These are phyloP conservation scores for Mongoloraphidia duomilia DNA, from an alignment of 2,888 invertebrate species.

Conservation along the genomic window DNA sequence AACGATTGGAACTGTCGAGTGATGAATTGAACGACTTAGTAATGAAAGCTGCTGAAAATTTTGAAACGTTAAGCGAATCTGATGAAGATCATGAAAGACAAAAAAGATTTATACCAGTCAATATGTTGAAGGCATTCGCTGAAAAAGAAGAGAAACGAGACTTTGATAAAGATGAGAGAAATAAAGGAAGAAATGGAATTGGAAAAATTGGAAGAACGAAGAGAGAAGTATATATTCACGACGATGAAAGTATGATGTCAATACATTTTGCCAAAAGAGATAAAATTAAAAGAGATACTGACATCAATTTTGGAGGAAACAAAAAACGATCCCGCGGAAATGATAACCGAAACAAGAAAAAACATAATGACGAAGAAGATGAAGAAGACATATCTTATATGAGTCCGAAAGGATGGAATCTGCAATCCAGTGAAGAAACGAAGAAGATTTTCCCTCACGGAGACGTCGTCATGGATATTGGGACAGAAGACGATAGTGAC, in stretches of 20 bases:
- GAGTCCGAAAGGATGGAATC: slow-evolving; percentile 2
- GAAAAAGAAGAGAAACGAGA: background rate
- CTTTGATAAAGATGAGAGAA: background rate
- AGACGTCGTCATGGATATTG: slow-evolving; percentile 4
- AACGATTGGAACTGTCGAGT: slow-evolving; percentile 21
- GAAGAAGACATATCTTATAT: slow-evolving; percentile 2
- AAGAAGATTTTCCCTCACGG: background rate
- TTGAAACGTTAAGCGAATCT: background rate
- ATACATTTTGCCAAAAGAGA: slow-evolving; percentile 2
- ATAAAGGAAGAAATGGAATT: too few species aligned
- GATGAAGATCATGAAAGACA: slow-evolving; percentile 2
- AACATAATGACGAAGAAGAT: slow-evolving; percentile 2
- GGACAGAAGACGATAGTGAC: background rate
- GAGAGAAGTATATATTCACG: background rate
- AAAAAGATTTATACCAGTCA: slow-evolving; percentile 4
- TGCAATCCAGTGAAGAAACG: background rate
- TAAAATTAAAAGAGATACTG: too few species aligned
- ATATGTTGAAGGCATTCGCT: slow-evolving; percentile 2
- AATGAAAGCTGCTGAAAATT: slow-evolving; percentile 18
- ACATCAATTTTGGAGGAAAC: too few species aligned
- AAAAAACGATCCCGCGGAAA: too few species aligned
- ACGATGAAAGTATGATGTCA: slow-evolving; percentile 16
- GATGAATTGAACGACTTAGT: slow-evolving; percentile 21
- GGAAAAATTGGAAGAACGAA: slow-evolving; percentile 5
- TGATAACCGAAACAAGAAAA: slow-evolving; percentile 2